Conservation (phyloP, 2,797 vertebrate species). For the Dendrocincla fuliginosa region DNA sequence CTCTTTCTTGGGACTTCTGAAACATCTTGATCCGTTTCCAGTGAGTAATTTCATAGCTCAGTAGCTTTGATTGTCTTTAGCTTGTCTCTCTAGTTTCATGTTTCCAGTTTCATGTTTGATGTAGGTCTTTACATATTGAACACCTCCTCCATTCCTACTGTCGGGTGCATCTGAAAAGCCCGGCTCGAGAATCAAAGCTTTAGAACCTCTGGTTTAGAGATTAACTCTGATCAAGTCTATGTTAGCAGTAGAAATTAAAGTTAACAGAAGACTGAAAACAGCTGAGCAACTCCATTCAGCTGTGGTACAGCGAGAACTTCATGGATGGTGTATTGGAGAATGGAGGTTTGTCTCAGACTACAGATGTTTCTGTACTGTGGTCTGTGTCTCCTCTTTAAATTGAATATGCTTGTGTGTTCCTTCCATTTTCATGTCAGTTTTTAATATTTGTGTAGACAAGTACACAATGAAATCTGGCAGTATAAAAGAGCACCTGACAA, state of each 20-base stretch:
- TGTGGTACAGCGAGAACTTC: background rate
- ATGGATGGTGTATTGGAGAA: background rate
- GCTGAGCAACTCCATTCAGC: background rate
- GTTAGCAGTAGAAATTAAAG: background rate
- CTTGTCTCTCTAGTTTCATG: accelerated
- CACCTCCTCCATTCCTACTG: background rate
- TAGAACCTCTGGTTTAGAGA: background rate
- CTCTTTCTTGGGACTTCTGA: background rate
- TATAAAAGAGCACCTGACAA: background rate
- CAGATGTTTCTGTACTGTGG: background rate
- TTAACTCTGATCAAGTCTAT: background rate
- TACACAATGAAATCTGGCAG: background rate
- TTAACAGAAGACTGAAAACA: background rate
- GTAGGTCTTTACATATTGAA: background rate
- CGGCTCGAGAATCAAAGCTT: background rate
- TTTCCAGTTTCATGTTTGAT: background rate
- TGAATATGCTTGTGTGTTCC: background rate
- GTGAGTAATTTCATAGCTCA: background rate
- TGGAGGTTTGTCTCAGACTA: background rate
- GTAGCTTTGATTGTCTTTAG: background rate
- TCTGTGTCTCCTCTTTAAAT: background rate
- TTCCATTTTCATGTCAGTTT: background rate
- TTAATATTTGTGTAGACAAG: background rate
- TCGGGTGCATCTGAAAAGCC: background rate
- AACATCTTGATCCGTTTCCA: background rate